Percentiles rank a stretch among this genome's conserved stretches.
Evolutionary conservation across 2,888 invertebrate genomes (phyloP).

Genomic region (Biston stratarius): DNA sequence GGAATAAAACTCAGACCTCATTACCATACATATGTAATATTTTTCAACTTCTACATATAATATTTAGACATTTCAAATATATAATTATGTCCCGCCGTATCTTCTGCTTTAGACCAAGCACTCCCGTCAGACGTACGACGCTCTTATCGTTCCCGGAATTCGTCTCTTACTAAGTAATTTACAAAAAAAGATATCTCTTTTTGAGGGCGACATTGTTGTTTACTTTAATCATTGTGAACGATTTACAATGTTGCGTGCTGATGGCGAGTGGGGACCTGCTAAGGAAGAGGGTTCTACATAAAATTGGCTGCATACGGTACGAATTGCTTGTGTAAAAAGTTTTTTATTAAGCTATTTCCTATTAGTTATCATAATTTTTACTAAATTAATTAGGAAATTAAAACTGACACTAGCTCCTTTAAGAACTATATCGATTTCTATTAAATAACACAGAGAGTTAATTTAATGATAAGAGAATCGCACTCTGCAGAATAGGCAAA

Average conservation of each 20-base stretch:
- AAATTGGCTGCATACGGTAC: slow-evolving; percentile 20
- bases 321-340: background rate
- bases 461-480: too few species aligned
- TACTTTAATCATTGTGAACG: slow-evolving; percentile 75
- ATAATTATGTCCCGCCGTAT: background rate
- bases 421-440: too few species aligned
- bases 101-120: slow-evolving; percentile 54
- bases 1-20: too few species aligned
- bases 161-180: slow-evolving; percentile 81
- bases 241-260: slow-evolving; percentile 64
- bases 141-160: slow-evolving; percentile 81
- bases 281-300: slow-evolving; percentile 2
- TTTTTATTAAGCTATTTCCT: background rate
- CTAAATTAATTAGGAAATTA: too few species aligned
- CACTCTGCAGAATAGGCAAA: too few species aligned
- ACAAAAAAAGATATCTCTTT: slow-evolving; percentile 74
- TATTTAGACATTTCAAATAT: too few species aligned
- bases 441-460: too few species aligned
- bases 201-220: slow-evolving; percentile 73
- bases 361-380: background rate
- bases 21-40: too few species aligned
- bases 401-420: too few species aligned
- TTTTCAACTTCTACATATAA: too few species aligned
- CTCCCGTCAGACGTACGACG: slow-evolving; percentile 63
- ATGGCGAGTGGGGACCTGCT: slow-evolving; percentile 34